Evolutionary conservation across 1,140 invertebrate species (phyloP), one percentile per base, ranked within the genome.

Genomic region (Scaptomyza pallida): DNA sequence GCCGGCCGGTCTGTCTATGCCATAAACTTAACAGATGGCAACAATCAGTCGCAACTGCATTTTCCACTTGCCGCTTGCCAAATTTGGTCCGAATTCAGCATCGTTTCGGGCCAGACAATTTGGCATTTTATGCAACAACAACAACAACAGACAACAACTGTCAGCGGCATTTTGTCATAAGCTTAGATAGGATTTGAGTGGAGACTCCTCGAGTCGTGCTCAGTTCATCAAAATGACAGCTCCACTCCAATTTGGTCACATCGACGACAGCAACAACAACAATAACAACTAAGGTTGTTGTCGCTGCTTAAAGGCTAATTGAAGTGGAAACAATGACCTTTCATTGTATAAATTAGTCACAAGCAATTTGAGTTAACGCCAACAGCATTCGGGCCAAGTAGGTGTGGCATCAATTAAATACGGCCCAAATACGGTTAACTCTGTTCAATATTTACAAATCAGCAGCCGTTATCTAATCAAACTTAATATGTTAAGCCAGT

Each of bases 321-420:
- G 81, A 81, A 77, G 81, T 85, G 81, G 82, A 81, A 86, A 88
- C 81, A 88, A 86, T 81, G 82, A 86, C 81, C 81, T 86, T 86
- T 86, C 81, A 54, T 69, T 75, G 74, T 88, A 60, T 17, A 78
- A 86, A 86, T 85, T 88, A 82, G 81, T 86, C 81, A 86, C 64
- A 80, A 75, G 41, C 81, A 85, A 80, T 85, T 83, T 70, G 30
- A 60, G 72, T 37, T 69, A 57, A 61, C 48, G 48, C 44, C 41
- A 51, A 54, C 77, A 50, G 50, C 40, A 52, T 33, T 43, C 52
- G 59, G 45, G 68, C 70, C 72, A 72, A 80, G 40, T 76, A 60
- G 79, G 72, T 63, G 65, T 40, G 37, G 50, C 44, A 13, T 54
- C 44, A 69, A 62, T 56, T 63, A 55, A 55, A 55, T 13, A 44